Evolutionary conservation across 2,797 vertebrate species (phyloP), one percentile per base, ranked within the genome.

Genomic region (Balearica regulorum): DNA sequence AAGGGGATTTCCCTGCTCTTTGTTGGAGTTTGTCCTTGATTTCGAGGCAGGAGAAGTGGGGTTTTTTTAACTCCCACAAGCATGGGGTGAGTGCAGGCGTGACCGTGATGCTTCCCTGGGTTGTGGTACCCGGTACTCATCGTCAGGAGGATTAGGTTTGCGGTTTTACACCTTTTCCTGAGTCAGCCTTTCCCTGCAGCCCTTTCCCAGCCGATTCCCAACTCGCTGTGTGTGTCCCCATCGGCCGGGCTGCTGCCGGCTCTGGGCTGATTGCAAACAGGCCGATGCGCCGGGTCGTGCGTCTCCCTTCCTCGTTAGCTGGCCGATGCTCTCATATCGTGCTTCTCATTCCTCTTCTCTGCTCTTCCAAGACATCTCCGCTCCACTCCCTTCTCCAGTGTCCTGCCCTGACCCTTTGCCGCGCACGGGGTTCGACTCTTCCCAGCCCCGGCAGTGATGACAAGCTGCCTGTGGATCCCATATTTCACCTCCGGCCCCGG

Each of bases 201-300:
- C 43, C 25, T 53, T 84, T 76, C 60, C 69, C 54, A 65, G 39
- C 19, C 26, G 64, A 31, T 76, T 84, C 75, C 35, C 69, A 66
- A 5, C 48, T 48, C 1, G 1, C 25, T n/a, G 20, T 44, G 71
- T 2, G 0, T 9, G 9, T 66, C 58, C 28, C 31, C 3, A 3
- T 19, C 3, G 9, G 31, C 61, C 0, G 4, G 37, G 33, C 77
- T 90, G 64, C 71, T 33, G 13, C 61, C n/a, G 16, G 25, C 31
- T 33, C 66, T 25, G 31, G 15, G 14, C 68, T 83, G 53, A 70
- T 26, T 28, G 15, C 55, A 25, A 46, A 57, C n/a, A 46, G 77
- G 25, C 53, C 1, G 4, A 11, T 21, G 31, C 4, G 0, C 51
- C 64, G 5, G 1, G 33, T 37, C 9, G 0, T 31, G 11, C 14